Conservation (phyloP, 2,797 vertebrate species). For the Setipinna tenuifilis region DNA sequence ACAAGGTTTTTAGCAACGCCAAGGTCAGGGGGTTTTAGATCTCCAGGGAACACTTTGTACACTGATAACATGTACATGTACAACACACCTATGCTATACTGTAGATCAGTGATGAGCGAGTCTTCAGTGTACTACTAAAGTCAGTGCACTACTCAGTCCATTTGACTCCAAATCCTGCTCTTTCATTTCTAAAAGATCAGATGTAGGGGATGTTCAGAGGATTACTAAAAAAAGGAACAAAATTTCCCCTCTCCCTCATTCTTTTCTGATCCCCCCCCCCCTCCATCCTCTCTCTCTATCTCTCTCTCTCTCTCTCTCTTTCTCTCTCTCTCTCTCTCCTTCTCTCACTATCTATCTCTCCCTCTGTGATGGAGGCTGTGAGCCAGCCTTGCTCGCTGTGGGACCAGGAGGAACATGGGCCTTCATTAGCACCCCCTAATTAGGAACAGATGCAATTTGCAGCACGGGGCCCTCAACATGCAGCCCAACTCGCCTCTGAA, state of each 20-base stretch:
- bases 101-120: background rate
- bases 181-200: background rate
- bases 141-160: background rate
- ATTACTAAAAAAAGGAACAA: conserved; percentile 23
- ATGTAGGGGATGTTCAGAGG: conserved; percentile 16
- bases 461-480: conserved; percentile 52
- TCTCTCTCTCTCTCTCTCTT: background rate
- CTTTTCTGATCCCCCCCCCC: background rate
- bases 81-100: background rate
- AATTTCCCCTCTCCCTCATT: background rate
- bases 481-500: conserved; percentile 48
- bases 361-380: conserved; percentile 64
- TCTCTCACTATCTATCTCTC: conserved; percentile 40
- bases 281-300: background rate
- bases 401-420: conserved; percentile 69
- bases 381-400: conserved; percentile 63
- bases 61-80: background rate
- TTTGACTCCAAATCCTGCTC: background rate
- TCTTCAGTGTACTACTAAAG: no score
- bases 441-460: conserved; percentile 82
- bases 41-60: background rate
- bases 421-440: conserved; percentile 85
- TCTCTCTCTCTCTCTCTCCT: conserved; percentile 12
- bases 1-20: background rate
- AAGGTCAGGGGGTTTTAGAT: background rate